These are phyloP conservation scores for Drosophila bifasciata DNA, from an alignment of 1,140 invertebrate species.

Conservation along the genomic window DNA sequence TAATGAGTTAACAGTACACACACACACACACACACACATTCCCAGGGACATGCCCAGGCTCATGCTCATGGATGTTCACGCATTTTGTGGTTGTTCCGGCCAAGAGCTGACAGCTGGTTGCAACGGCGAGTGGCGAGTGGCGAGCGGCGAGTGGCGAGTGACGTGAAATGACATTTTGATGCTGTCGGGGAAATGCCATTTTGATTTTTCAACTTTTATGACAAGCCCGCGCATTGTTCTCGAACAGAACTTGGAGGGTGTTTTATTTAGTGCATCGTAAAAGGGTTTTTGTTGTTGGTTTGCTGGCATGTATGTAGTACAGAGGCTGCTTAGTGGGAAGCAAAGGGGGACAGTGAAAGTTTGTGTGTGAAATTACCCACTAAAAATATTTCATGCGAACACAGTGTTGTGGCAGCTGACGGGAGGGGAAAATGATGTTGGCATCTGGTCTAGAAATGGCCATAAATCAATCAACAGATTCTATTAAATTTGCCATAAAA, in stretches of 20 bases:
- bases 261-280: conserved; percentile 67
- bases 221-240: conserved; percentile 30
- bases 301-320: conserved; percentile 4
- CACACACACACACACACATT: neutral
- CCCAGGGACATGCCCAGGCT: neutral
- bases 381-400: conserved; percentile 41
- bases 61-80: no score
- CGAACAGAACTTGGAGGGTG: conserved; percentile 24
- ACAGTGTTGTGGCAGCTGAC: conserved; percentile 27
- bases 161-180: conserved; percentile 40
- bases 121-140: neutral
- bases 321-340: neutral
- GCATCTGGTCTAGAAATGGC: neutral
- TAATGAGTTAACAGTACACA: conserved; percentile 54
- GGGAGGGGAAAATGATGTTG: conserved; percentile 15
- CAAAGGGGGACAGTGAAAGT: neutral
- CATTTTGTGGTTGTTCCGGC: conserved; percentile 25
- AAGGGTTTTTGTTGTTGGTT: conserved; percentile 59
- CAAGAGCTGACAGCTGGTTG: conserved; percentile 15
- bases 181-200: conserved; percentile 46
- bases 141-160: neutral
- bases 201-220: conserved; percentile 56
- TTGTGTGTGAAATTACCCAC: conserved; percentile 27
- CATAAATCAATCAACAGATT: neutral
- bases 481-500: neutral